A percentile compares a stretch with the other conserved stretches of the same genome.
Evolutionary conservation across 1,140 invertebrate genomes (phyloP).

Genomic region (Hyposmocoma kahamanoa): DNA sequence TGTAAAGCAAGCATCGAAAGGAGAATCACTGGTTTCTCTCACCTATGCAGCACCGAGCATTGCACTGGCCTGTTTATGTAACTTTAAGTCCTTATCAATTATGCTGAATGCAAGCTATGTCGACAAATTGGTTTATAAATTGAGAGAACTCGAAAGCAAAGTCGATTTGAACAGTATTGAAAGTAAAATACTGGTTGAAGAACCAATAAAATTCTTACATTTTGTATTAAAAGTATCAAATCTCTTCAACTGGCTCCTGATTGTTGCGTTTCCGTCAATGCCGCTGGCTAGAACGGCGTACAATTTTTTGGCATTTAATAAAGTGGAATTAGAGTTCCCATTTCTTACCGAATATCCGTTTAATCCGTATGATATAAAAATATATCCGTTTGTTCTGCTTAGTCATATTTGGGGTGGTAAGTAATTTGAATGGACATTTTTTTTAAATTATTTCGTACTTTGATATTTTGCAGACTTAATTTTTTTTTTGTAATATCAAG

Average conservation of each 20-base stretch:
- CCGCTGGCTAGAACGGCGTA: constrained; percentile 19
- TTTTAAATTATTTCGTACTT: too few relatives aligned
- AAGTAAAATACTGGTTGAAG: constrained; percentile 9
- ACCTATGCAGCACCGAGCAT: constrained; percentile 25
- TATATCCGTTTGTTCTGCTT: constrained; percentile 19
- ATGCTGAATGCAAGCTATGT: constrained; percentile 11
- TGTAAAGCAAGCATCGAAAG: constrained; percentile 8
- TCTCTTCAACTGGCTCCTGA: constrained; percentile 18
- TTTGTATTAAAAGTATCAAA: constrained; percentile 19
- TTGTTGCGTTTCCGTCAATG: constrained; percentile 16
- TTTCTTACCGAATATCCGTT: constrained; percentile 23
- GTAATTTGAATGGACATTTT: background rate
- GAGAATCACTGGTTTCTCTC: constrained; percentile 18
- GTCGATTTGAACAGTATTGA: constrained; percentile 4
- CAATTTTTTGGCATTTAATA: constrained; percentile 16
- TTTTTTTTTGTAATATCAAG: too few relatives aligned
- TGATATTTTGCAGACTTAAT: too few relatives aligned
- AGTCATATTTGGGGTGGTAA: constrained; percentile 29
- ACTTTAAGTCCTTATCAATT: constrained; percentile 15
- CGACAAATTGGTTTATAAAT: constrained; percentile 11
- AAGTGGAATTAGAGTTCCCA: constrained; percentile 19
- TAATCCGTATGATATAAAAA: constrained; percentile 14
- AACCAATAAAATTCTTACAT: constrained; percentile 19
- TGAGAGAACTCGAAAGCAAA: constrained; percentile 15
- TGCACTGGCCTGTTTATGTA: constrained; percentile 10